Evolutionary conservation across 2,888 invertebrate genomes (phyloP), one percentile per base, ranked within the genome.

Genomic region (Strigamia crassipes): DNA sequence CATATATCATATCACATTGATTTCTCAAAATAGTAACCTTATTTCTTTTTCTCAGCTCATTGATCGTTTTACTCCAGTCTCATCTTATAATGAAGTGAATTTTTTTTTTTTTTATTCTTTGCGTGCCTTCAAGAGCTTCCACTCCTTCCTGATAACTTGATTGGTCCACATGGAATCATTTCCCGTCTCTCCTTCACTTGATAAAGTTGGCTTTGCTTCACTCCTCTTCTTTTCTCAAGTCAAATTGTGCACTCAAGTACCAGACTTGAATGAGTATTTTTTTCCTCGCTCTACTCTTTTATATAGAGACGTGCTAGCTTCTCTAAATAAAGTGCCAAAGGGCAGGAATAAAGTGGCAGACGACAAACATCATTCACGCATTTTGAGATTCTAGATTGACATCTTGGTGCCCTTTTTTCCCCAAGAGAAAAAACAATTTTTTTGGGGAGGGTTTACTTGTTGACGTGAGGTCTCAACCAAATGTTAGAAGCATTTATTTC

Each of bases 81-180:
- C 61, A 61, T 61, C 61, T n/a, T 61, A 61, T 61, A 61, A 61
- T 61, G 61, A 61, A 61, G 61, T 61, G 61, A 61, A 18, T 61
- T 61, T 61, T 42, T 42, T 61, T 42, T 61, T 42, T 42, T 42
- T 42, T 56, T 56, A 56, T 56, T 56, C 56, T 56, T 56, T 56
- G 56, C n/a, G 8, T 56, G 56, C 61, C 61, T 61, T 61, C 61
- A 18, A 61, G 61, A n/a, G 61, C 61, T 61, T 61, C 61, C 10
- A 61, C 61, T 61, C 61, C 61, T 61, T 61, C 61, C 61, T 61
- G 61, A 61, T 61, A 61, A 61, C 61, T 61, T 61, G 61, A 61
- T 61, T 61, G 61, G 61, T 61, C 61, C 61, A n/a, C 61, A 18
- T 61, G 61, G 61, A 61, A 61, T 61, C 61, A 61, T 61, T 61